phyloP scores from a whole-genome alignment of 2,888 invertebrate genomes.

The Oxytorus armatus region DNA sequence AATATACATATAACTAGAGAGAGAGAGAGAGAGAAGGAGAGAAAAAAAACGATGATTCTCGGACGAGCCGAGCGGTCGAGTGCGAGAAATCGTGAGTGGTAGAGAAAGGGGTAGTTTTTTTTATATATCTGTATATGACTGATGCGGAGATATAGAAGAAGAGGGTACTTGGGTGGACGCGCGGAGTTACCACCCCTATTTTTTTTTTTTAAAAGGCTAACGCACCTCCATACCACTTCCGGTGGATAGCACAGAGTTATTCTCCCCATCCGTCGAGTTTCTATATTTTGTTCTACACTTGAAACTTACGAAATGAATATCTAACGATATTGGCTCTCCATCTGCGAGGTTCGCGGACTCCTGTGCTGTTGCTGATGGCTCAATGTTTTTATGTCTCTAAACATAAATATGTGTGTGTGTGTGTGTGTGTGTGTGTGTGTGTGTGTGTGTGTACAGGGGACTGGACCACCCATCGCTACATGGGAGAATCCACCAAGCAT shows the following conservation, averaged over 20 bases:
- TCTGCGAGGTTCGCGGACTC: conserved; percentile 52
- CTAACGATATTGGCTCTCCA: conserved; percentile 82
- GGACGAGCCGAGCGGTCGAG: conserved; percentile 56
- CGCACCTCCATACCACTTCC: conserved; percentile 41
- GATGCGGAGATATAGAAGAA: conserved; percentile 46
- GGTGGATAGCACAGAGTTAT: conserved; percentile 69
- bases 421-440: background rate
- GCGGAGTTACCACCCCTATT: conserved; percentile 60
- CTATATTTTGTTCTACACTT: conserved; percentile 83
- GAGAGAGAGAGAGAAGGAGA: too few relatives aligned
- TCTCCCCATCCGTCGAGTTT: conserved; percentile 74
- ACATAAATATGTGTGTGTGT: background rate
- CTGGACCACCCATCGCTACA: conserved; percentile 50
- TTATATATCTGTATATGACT: background rate
- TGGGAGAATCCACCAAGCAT: conserved; percentile 40
- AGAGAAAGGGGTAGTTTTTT: conserved; percentile 56
- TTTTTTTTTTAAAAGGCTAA: conserved; percentile 22
- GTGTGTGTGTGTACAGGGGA: conserved; percentile 1
- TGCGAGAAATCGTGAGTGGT: conserved; percentile 66
- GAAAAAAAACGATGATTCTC: too few relatives aligned
- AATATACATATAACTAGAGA: too few relatives aligned
- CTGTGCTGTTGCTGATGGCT: conserved; percentile 26
- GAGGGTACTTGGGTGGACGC: conserved; percentile 61
- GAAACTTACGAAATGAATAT: conserved; percentile 84
- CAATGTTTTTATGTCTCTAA: background rate